Evolutionary conservation across 2,888 invertebrate species (phyloP), one percentile per base, ranked within the genome.

Genomic region (Tetheella fluctuosa): DNA sequence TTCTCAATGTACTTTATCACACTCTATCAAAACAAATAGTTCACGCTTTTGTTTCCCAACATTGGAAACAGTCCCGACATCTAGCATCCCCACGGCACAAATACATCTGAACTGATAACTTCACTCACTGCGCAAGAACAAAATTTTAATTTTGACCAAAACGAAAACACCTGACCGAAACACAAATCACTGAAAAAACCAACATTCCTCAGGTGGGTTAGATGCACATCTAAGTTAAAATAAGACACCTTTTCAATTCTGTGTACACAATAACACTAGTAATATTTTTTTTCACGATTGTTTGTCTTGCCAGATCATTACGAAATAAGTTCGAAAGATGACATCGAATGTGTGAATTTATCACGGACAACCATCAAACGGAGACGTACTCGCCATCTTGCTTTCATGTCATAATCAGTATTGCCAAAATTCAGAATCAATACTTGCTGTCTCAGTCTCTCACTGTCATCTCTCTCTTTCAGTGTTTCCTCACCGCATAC

Each of bases 161-260:
- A 89, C 83, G 87, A 92, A 92, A 94, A 93, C 94, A 94, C 94
- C 93, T 94, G 93, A 94, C 94, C 91, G 86, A 91, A 93, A 91
- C 94, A 94, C 93, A 94, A 94, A 94, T 94, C 93, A 92, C 92
- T 93, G 93, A 93, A 94, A 93, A 94, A 94, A 93, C 89, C 89
- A 93, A 93, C 94, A 94, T 94, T 94, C 94, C 94, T 94, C 94
- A 94, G 94, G 94, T 94, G 94, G 94, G 94, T 93, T 88, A 90
- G 83, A 86, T 85, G 81, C 89, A 91, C 89, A 85, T 81, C 71
- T 74, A 81, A 80, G 72, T 84, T 74, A 70, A 30, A 68, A 69
- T 70, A 67, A 70, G 76, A 78, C 71, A 84, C 83, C 63, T 77
- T 70, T 77, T 73, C 65, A 79, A 73, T 75, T 77, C 75, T 77